Evolutionary conservation across 2,113 vertebrate species (phyloP), one percentile per base, ranked within the genome.

Genomic region (Etheostoma cragini): DNA sequence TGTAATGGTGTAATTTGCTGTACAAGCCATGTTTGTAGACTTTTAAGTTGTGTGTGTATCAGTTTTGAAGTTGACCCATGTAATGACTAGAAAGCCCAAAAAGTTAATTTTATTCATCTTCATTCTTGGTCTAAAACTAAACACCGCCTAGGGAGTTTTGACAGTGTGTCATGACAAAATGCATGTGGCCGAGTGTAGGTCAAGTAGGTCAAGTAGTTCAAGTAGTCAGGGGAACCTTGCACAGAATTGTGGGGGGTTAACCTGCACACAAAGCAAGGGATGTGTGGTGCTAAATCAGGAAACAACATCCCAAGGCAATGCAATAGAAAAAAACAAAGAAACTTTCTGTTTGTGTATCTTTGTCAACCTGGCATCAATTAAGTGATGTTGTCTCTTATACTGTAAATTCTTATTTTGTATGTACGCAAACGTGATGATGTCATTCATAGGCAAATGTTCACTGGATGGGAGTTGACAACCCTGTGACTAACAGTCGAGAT

Each of bases 401-500:
- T 38, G 38, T 38, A 45, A 30, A 57, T 56, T 56, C 38, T 50
- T 19, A 42, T 16, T 77, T 50, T 72, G 50, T 67, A 13, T 61
- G 47, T 35, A 8, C 14, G 47, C 8, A 67, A 58, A 12, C 45
- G 52, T 62, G 22, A 70, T 50, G 12, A 38, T 68, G 19, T 60
- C 3, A 38, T 60, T 78, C n/a, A 68, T 21, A 35, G 19, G 17
- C 15, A 38, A 64, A 57, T 15, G 1, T 46, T 3, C 1, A 26
- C 17, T 24, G 15, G 46, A 78, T 4, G 15, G 22, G 5, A 49
- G 79, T 22, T 80, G 63, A 56, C 54, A 54, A 47, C 46, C 54
- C 10, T 33, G 26, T 65, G 50, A 60, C 30, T 0, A 50, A 42
- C 53, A 61, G 30, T 62, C 1, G 0, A 75, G 33, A n/a, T 21